A percentile compares a stretch with the other conserved stretches of the same genome.
Conservation (phyloP, 2,113 vertebrate genomes). For the Himantopus leucocephalus region DNA sequence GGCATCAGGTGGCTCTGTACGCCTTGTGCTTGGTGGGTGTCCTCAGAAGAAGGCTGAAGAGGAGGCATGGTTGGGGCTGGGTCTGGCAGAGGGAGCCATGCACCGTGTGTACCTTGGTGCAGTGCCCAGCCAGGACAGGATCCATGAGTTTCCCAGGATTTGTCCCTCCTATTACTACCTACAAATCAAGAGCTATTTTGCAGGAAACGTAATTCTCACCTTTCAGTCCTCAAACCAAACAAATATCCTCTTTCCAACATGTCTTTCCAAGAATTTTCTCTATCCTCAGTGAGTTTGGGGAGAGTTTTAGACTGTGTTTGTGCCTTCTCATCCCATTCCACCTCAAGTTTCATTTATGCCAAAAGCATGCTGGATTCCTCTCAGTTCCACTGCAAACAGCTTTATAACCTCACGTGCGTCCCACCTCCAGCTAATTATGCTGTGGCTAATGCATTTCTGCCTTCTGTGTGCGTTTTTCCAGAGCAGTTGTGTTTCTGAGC, state of each 20-base stretch:
- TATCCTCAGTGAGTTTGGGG: neutral
- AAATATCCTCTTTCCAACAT: neutral
- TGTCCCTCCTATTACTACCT: neutral
- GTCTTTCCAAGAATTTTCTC: neutral
- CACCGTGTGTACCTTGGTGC: rapidly evolving
- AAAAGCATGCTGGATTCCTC: neutral
- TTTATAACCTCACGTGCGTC: neutral
- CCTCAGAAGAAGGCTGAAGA: neutral
- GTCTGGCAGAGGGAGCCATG: neutral
- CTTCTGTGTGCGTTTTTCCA: rapidly evolving
- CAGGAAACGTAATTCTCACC: neutral
- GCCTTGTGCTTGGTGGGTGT: neutral
- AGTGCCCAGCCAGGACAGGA: neutral
- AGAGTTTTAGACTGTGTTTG: neutral
- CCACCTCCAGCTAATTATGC: neutral
- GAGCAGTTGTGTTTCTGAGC: neutral
- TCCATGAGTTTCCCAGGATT: neutral
- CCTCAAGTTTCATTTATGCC: neutral
- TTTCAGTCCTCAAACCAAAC: neutral
- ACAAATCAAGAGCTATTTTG: neutral
- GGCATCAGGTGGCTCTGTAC: neutral
- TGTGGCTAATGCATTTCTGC: neutral
- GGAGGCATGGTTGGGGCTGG: neutral
- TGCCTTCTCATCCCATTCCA: neutral
- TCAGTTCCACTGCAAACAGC: neutral